Evolutionary conservation across 2,797 vertebrate genomes (phyloP), one percentile per base, ranked within the genome.

Genomic region (Sebastes hopkinsi): DNA sequence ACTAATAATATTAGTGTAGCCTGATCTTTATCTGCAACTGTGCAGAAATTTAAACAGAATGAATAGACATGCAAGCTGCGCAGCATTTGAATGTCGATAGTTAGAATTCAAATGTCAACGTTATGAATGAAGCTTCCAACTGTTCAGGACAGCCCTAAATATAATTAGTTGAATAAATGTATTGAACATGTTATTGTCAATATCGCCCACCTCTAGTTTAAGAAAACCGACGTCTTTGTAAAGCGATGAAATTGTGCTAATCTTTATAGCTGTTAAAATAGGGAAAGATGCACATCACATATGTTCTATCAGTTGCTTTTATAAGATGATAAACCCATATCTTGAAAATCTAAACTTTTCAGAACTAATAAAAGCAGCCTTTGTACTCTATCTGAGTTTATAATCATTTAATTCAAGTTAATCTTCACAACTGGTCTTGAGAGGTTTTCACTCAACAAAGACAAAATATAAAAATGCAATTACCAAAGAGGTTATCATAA

Each of bases 401-500:
- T 29, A 25, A 67, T 75, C 32, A 42, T 66, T 58, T 42, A 20
- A 46, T 59, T 71, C 34, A 66, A 42, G 27, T 72, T 56, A 36
- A n/a, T 67, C 67, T 36, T 79, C 46, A 65, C 59, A 55, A 16
- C 32, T 64, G 36, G 60, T 54, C 14, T 2, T 6, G 22, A 71
- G 59, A 50, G n/a, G 36, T 67, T 77, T 72, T 70, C 22, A 77
- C 25, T 61, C 42, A 58, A 56, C 66, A 69, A 61, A 52, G 61
- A 70, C 52, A 71, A 78, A 72, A 74, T 66, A 54, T 50, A 36
- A 76, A 79, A 80, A 77, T 23, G 16, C 61, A 76, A 55, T 61
- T 55, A 77, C 60, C 36, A 66, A 68, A 82, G 76, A 75, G 27
- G 71, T 82, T 87, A 82, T 85, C 68, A 74, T 36, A 72, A 79